Evolutionary conservation across 2,113 vertebrate genomes (phyloP).

Genomic region (Bos taurus): ARS-UCD2.0 NC_037357.1:91625501-91626000

Average conservation of each 20-base stretch:
- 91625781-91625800: neutral
- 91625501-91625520: neutral
- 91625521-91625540: neutral
- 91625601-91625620: neutral
- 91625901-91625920: neutral
- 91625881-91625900: neutral
- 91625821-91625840: neutral
- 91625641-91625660: neutral
- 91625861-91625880: neutral
- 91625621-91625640: neutral
- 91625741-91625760: neutral
- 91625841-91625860: neutral
- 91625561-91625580: neutral
- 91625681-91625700: neutral
- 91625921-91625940: neutral
- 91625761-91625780: neutral
- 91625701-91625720: neutral
- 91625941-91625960: neutral
- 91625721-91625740: neutral
- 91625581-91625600: neutral
- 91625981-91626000: neutral
- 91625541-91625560: neutral
- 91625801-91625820: neutral
- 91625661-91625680: neutral
- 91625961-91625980: neutral